Evolutionary conservation across 37 sponge, comb jelly and placozoan species (phyloP), one percentile per base, ranked within the genome.

Genomic region (Haliclona indistincta): DNA sequence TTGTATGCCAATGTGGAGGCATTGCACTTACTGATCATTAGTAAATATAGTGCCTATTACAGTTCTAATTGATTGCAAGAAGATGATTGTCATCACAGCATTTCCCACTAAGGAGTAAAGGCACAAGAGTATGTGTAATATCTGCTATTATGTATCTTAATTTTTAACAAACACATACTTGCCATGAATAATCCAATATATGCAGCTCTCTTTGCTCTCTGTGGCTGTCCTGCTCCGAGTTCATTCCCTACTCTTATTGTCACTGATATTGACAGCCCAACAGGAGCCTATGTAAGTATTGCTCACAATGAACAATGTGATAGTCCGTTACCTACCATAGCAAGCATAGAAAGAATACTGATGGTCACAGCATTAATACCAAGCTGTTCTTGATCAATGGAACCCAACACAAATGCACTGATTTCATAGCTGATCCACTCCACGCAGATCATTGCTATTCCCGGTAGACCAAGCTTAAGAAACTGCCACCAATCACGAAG

Each of bases 201-300:
- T 17, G 71, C 73, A 19, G 71, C 58, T 36, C 71, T 56, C 45
- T 84, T 84, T 19, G 84, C 84, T 32, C 63, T 30, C 11, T 11
- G 0, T n/a, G 77, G 71, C n/a, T 84, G 56, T 26, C 84, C 84
- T 53, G 88, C 82, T 47, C 88, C 88, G 4, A 88, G 78, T 43
- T 73, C 74, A 58, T 88, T 88, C 2, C 88, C 88, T 3, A 88
- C 79, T 25, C 88, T 41, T 5, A 88, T 65, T 29, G 78, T 33
- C 0, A 38, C 74, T 20, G 88, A 67, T 1, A 88, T 54, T 15
- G 55, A 36, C 4, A 78, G 36, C 10, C 77, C 76, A n/a, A 84
- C 15, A 3, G 76, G 38, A 28, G 36, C 19, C 84, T 84, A 58
- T 58, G 64, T 30, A 63, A n/a, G n/a, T n/a, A n/a, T n/a, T n/a